Conservation (phyloP, 2,888 invertebrate genomes). For the Agelastica alni region DNA sequence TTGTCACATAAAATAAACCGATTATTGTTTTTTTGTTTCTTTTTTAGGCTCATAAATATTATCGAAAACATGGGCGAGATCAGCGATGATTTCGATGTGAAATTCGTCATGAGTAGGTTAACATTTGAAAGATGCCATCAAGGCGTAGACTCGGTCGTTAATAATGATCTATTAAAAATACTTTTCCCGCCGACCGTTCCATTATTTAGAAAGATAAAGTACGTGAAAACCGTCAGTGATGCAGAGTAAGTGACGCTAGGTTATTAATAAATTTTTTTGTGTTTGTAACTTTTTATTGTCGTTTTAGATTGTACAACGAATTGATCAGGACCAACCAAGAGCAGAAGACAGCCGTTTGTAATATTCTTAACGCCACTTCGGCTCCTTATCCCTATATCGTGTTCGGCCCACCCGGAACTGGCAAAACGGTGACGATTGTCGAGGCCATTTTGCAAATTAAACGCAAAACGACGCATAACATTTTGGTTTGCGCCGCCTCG, state of each 20-base stretch:
- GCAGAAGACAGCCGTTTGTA: slow-evolving; percentile 68
- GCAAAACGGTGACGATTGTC: slow-evolving; percentile 74
- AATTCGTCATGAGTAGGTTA: slow-evolving; percentile 58
- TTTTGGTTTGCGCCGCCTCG: slow-evolving; percentile 71
- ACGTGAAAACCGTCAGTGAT: neutral
- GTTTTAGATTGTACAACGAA: slow-evolving; percentile 49
- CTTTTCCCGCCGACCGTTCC: slow-evolving; percentile 43
- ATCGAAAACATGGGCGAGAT: slow-evolving; percentile 40
- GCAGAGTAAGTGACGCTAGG: neutral
- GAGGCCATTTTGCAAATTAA: slow-evolving; percentile 66
- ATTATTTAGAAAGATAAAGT: slow-evolving; percentile 34
- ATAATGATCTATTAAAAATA: slow-evolving; percentile 31
- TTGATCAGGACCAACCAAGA: slow-evolving; percentile 61
- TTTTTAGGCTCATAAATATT: slow-evolving; percentile 34
- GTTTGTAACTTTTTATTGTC: neutral
- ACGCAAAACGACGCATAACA: slow-evolving; percentile 52
- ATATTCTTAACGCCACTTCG: slow-evolving; percentile 67
- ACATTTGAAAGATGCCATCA: slow-evolving; percentile 58
- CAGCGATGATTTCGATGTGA: slow-evolving; percentile 51
- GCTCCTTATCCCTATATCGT: slow-evolving; percentile 76
- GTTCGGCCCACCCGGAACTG: slow-evolving; percentile 87
- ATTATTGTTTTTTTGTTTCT: too few relatives aligned
- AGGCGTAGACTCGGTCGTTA: slow-evolving; percentile 50
- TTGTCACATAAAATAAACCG: too few relatives aligned
- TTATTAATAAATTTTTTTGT: neutral